Base-by-base conservation (phyloP, 2,888 invertebrate genomes). In the Coremacera marginata region DNA sequence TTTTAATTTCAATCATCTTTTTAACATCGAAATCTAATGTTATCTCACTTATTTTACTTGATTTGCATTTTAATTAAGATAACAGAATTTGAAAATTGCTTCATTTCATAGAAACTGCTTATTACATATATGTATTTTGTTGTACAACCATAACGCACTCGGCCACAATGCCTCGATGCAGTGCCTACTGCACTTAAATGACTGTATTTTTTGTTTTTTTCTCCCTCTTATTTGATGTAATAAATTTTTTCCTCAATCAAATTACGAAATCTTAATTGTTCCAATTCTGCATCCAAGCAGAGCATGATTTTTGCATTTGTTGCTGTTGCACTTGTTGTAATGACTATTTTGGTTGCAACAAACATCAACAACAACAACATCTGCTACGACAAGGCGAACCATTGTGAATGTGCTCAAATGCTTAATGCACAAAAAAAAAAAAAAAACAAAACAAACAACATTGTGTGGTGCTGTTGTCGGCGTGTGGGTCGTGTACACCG, bases 201-300 rank as follows among this genome's bases (percentile, higher is more conserved):
- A 44, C 44, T 44, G 4, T 1, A 55, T 55, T 19, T 22, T 19
- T 5, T 22, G 2, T 19, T 22, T 27, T 27, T n/a, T 70, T 14
- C 31, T 31, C 44, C 57, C n/a, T 19, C 55, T 22, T 11, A 19
- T 16, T 57, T 70, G 27, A 60, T 79, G 78, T 79, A 57, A 70
- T 67, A 22, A 63, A 63, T 70, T 68, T 22, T 65, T 75, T 77
- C 65, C 79, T 80, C 81, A 80, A 79, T 82, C 79, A 76, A 79
- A 80, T 82, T 78, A 79, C 78, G 72, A 80, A 78, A 82, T 81
- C 81, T 80, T 81, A 80, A 83, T 83, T 82, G 83, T 82, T 82
- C 79, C 80, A 80, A 80, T 80, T 82, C 81, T 77, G 81, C 78
- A 80, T 77, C 79, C 74, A 77, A 62, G 65, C 73, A 44, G 34